Evolutionary conservation across 2,888 invertebrate genomes (phyloP).

Genomic region (Drosophila anomalata): DNA sequence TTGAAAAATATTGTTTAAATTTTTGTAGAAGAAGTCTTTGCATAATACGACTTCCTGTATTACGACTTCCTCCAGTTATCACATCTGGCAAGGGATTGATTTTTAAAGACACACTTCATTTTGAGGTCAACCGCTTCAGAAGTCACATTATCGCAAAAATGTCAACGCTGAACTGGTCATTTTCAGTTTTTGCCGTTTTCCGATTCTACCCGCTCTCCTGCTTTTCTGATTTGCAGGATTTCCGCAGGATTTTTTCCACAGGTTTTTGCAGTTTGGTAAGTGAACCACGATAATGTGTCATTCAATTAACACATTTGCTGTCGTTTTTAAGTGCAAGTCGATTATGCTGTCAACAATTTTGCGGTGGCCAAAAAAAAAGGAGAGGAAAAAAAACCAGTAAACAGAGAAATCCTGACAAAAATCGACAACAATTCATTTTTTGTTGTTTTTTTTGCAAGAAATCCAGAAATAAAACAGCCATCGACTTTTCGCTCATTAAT

Average conservation of each 20-base stretch:
- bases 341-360: conserved; percentile 72
- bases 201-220: not conserved
- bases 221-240: not conserved
- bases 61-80: too few species aligned
- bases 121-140: not conserved
- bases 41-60: too few species aligned
- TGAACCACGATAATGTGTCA: conserved; percentile 34
- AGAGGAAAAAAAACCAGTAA: not conserved
- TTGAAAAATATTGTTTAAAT: too few species aligned
- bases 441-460: conserved; percentile 2
- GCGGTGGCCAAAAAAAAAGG: conserved; percentile 40
- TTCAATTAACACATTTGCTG: conserved; percentile 67
- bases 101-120: not conserved
- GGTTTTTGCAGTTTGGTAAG: conserved; percentile 3
- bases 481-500: conserved; percentile 35
- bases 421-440: conserved; percentile 11
- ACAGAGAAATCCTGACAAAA: conserved; percentile 8
- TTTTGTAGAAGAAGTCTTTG: too few species aligned
- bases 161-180: not conserved
- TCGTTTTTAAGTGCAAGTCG: conserved; percentile 67
- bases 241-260: not conserved
- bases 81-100: not conserved
- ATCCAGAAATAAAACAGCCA: conserved; percentile 6
- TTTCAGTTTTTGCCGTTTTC: not conserved
- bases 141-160: not conserved